Conservation (phyloP, 2,797 vertebrate species). For the Morelia viridis region DNA sequence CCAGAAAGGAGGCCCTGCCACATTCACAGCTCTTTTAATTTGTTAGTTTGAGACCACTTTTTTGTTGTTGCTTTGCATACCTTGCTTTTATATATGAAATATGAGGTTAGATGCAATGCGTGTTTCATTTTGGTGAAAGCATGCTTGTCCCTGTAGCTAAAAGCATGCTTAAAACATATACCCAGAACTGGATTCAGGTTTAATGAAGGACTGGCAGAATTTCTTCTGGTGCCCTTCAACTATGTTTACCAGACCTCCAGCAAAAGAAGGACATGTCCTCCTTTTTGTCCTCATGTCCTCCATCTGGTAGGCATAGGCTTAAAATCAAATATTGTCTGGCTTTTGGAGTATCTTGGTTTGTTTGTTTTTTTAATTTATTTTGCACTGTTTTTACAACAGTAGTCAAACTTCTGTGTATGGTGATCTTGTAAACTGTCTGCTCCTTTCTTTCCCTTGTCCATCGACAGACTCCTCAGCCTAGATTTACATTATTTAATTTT, state of each 20-base stretch:
- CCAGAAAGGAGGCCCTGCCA: neutral
- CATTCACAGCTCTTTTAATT: conserved; percentile 30
- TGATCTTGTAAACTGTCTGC: neutral
- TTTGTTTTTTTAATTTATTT: neutral
- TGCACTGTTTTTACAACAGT: neutral
- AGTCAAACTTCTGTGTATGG: neutral
- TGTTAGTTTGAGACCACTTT: conserved; percentile 52
- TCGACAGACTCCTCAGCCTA: neutral
- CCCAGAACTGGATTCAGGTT: neutral
- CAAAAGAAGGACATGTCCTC: neutral
- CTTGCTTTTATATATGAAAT: neutral
- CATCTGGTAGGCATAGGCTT: neutral
- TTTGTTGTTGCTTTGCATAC: conserved; percentile 1
- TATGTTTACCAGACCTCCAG: too few species aligned
- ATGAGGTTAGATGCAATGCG: neutral
- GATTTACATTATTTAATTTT: neutral
- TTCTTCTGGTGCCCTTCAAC: neutral
- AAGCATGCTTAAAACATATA: neutral
- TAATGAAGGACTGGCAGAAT: neutral
- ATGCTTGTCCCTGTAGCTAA: neutral
- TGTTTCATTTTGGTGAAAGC: neutral
- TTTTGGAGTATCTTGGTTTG: neutral
- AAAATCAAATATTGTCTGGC: neutral
- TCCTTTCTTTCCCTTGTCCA: neutral
- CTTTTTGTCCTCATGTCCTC: neutral